Conservation (phyloP, 2,888 invertebrate genomes). For the Amphimallon solstitiale region DNA sequence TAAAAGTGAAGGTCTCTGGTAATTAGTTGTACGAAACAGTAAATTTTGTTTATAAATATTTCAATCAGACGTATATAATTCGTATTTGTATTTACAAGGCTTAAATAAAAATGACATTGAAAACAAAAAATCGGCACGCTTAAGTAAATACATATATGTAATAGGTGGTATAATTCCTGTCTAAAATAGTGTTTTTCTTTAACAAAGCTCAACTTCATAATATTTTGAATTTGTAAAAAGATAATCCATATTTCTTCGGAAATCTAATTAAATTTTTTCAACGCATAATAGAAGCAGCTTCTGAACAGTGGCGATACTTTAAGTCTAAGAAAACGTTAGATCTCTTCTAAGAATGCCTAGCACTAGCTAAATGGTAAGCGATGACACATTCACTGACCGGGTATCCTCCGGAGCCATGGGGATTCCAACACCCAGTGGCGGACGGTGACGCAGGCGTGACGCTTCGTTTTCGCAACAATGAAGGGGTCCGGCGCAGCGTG, state of each 20-base stretch:
- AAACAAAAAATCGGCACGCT: background rate
- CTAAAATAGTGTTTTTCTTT: background rate
- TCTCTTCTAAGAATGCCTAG: conserved; percentile 30
- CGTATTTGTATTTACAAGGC: conserved; percentile 16
- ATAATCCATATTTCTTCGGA: background rate
- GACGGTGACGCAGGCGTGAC: conserved; percentile 71
- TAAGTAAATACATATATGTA: background rate
- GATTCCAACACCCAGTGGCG: conserved; percentile 60
- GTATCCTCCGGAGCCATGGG: conserved; percentile 55
- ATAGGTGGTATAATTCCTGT: background rate
- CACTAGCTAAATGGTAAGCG: conserved; percentile 27
- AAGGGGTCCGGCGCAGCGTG: conserved; percentile 66
- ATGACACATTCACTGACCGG: conserved; percentile 48
- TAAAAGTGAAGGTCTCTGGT: background rate
- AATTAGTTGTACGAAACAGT: conserved; percentile 1
- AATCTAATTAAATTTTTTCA: conserved; percentile 15
- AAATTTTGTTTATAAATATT: background rate
- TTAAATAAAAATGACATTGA: conserved; percentile 18
- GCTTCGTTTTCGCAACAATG: conserved; percentile 63
- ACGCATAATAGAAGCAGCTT: background rate
- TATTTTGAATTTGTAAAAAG: conserved; percentile 3
- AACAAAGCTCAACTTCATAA: conserved; percentile 21
- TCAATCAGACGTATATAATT: background rate
- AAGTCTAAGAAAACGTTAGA: background rate
- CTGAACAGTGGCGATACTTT: conserved; percentile 6